phyloP scores from a whole-genome alignment of 2,113 vertebrate species.

The Urocitellus parryii region DNA sequence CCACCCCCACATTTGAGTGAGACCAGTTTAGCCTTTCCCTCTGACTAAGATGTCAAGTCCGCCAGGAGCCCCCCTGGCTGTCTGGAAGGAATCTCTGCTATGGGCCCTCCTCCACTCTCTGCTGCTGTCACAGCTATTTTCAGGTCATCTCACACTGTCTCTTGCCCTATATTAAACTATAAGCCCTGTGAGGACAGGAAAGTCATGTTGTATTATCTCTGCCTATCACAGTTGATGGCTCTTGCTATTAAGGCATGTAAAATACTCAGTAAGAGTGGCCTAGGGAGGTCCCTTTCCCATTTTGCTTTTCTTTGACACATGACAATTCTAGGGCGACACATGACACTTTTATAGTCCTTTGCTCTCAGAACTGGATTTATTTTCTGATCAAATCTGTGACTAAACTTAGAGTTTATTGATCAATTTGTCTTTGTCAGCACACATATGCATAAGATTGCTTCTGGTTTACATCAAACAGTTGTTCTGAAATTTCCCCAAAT shows the following conservation, averaged over 20 bases:
- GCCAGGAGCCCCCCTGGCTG: neutral
- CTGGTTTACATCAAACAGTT: neutral
- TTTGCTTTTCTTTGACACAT: neutral
- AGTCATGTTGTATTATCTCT: neutral
- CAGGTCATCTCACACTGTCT: neutral
- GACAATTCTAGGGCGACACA: neutral
- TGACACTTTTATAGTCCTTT: neutral
- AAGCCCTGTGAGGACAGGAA: neutral
- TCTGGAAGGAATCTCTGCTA: neutral
- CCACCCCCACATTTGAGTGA: neutral
- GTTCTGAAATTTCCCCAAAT: slow-evolving; percentile 32
- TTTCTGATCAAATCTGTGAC: neutral
- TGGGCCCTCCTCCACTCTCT: neutral
- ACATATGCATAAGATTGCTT: neutral
- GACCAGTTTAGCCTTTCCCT: neutral
- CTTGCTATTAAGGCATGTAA: neutral
- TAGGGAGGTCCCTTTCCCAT: neutral
- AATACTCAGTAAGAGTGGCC: neutral
- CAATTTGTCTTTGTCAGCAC: neutral
- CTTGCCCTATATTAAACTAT: neutral
- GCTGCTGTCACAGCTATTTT: neutral
- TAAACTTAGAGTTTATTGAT: neutral
- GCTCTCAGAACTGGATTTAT: neutral
- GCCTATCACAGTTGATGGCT: neutral
- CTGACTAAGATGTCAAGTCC: neutral